A percentile compares a stretch with the other conserved stretches of the same genome.
phyloP scores from a whole-genome alignment of 2,113 vertebrate species.

The Paratilapia polleni region DNA sequence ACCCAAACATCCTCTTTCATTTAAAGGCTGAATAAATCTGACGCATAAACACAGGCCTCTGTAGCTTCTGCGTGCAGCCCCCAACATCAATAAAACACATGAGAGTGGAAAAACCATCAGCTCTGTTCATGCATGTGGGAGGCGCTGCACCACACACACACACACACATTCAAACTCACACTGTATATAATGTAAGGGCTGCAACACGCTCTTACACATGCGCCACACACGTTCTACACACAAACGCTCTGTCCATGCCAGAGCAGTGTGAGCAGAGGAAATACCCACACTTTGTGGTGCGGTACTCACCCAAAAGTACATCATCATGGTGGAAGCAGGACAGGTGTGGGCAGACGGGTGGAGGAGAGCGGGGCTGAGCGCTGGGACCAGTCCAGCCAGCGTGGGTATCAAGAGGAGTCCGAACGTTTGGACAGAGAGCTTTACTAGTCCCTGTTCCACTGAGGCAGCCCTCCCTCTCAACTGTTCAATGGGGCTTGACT shows the following conservation, averaged over 20 bases:
- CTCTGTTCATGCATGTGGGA: constrained; percentile 58
- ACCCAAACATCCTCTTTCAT: neutral
- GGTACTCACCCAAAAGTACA: constrained; percentile 85
- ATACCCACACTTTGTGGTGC: constrained; percentile 24
- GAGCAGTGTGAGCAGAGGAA: neutral
- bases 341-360: constrained; percentile 47
- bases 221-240: constrained; percentile 10
- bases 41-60: constrained; percentile 49
- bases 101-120: constrained; percentile 56
- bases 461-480: constrained; percentile 66
- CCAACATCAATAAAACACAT: constrained; percentile 61
- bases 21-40: constrained; percentile 41
- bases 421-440: constrained; percentile 50
- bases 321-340: constrained; percentile 78
- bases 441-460: constrained; percentile 63
- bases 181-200: constrained; percentile 6
- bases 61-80: constrained; percentile 33
- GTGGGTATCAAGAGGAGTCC: constrained; percentile 55
- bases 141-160: constrained; percentile 7
- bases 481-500: constrained; percentile 66
- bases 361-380: constrained; percentile 44
- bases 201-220: constrained; percentile 14
- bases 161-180: constrained; percentile 10
- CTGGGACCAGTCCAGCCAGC: constrained; percentile 66
- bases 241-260: neutral